Evolutionary conservation across 2,113 vertebrate species (phyloP).

Genomic region (Nannobrachium achirus): DNA sequence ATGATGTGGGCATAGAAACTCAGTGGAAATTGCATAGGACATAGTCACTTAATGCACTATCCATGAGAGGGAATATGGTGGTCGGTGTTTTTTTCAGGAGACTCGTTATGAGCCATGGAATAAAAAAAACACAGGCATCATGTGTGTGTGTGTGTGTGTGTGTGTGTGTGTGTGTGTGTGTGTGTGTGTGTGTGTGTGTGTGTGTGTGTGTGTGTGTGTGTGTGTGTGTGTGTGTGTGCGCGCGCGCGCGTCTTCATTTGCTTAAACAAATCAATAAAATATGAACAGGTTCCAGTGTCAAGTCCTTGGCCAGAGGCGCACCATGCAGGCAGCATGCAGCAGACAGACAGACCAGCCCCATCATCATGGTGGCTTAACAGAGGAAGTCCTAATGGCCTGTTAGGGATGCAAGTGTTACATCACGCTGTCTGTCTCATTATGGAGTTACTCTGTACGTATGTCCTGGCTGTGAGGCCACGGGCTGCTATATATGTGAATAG

Average conservation of each 20-base stretch:
- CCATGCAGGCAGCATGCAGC: no score
- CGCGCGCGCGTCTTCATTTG: no score
- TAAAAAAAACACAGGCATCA: neutral
- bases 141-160: neutral
- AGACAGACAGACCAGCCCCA: no score
- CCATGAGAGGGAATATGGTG: constrained; percentile 9
- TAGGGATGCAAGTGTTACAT: constrained; percentile 17
- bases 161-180: neutral
- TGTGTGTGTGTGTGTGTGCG: neutral
- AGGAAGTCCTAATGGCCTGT: constrained; percentile 11
- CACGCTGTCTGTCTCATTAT: constrained; percentile 50
- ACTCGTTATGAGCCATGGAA: constrained; percentile 2
- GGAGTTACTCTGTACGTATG: constrained; percentile 32
- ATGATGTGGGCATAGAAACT: constrained; percentile 54
- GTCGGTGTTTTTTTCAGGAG: neutral
- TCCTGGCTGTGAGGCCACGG: constrained; percentile 22
- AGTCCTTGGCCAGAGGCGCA: neutral
- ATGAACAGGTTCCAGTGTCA: neutral
- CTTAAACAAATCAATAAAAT: no score
- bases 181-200: neutral
- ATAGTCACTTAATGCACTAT: constrained; percentile 19
- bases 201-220: neutral
- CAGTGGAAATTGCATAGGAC: constrained; percentile 48
- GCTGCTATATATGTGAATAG: constrained; percentile 71
- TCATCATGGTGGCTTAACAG: neutral